Evolutionary conservation across 1,140 invertebrate genomes (phyloP).

Genomic region (Drosophila punjabiensis): DNA sequence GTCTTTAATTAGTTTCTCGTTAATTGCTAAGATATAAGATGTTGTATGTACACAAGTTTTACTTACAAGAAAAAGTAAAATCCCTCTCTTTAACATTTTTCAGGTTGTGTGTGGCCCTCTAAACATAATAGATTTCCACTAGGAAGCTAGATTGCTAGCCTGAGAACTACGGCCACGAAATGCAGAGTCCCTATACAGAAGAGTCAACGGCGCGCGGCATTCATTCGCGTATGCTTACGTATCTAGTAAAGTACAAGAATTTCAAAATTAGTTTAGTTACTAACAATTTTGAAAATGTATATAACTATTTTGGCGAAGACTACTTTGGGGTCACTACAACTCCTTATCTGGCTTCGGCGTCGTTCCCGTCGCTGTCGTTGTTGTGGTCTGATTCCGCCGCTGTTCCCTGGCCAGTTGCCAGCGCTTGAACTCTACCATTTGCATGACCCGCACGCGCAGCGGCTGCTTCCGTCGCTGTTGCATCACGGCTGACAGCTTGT

Average conservation of each 20-base stretch:
- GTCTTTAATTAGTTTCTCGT: constrained; percentile 32
- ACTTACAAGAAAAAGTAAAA: constrained; percentile 70
- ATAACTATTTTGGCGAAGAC: constrained; percentile 54
- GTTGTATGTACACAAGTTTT: constrained; percentile 64
- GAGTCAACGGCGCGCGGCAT: constrained; percentile 1
- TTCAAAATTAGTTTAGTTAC: constrained; percentile 40
- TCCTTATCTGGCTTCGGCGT: constrained; percentile 73
- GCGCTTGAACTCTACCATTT: constrained; percentile 83
- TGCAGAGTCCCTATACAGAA: constrained; percentile 29
- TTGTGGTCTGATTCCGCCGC: constrained; percentile 55
- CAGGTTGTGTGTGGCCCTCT: constrained; percentile 26
- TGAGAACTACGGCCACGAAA: constrained; percentile 44
- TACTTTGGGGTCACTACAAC: constrained; percentile 70
- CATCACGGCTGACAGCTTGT: constrained; percentile 60
- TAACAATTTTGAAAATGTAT: constrained; percentile 22
- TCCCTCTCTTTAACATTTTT: constrained; percentile 54
- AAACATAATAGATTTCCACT: constrained; percentile 38
- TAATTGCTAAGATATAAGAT: constrained; percentile 43
- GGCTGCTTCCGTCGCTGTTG: constrained; percentile 40
- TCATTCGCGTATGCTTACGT: constrained; percentile 19
- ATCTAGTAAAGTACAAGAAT: constrained; percentile 64
- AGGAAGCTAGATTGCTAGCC: constrained; percentile 54
- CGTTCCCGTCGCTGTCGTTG: constrained; percentile 34
- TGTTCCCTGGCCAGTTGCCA: constrained; percentile 79
- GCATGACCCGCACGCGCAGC: constrained; percentile 74